Conservation (phyloP, 2,888 invertebrate genomes). For the Saturnia pavonia region DNA sequence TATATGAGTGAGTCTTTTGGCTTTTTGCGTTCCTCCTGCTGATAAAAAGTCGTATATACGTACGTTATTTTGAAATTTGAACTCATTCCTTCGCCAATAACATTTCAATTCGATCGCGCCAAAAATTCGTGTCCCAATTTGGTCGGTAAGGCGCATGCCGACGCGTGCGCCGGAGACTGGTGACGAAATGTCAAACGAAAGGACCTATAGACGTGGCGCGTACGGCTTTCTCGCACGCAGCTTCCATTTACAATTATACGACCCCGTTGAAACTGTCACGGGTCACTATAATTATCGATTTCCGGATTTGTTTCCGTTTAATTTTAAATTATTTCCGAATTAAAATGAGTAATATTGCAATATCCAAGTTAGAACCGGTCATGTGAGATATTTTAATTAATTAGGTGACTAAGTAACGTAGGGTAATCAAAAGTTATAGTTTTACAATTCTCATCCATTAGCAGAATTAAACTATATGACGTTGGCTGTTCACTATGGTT, state of each 20-base stretch:
- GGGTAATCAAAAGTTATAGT: background rate
- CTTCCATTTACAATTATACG: conserved; percentile 54
- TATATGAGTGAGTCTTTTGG: no score
- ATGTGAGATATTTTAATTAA: no score
- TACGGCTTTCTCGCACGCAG: conserved; percentile 54
- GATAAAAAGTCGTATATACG: background rate
- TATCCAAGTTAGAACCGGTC: no score
- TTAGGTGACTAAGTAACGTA: no score
- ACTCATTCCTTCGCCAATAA: background rate
- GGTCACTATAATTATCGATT: background rate
- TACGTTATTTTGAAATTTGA: conserved; percentile 3
- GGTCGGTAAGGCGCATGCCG: conserved; percentile 33
- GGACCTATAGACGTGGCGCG: conserved; percentile 35
- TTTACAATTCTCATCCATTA: background rate
- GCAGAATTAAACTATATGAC: background rate
- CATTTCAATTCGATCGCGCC: conserved; percentile 11
- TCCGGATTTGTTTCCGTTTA: background rate
- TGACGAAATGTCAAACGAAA: conserved; percentile 56
- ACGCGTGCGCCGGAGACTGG: conserved; percentile 36
- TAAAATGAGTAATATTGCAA: no score
- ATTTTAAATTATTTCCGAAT: background rate
- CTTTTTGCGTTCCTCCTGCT: background rate
- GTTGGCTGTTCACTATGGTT: background rate
- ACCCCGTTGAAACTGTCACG: conserved; percentile 22
- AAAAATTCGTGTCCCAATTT: conserved; percentile 31